Evolutionary conservation across 2,888 invertebrate species (phyloP).

Genomic region (Rotaria magnacalcarata): DNA sequence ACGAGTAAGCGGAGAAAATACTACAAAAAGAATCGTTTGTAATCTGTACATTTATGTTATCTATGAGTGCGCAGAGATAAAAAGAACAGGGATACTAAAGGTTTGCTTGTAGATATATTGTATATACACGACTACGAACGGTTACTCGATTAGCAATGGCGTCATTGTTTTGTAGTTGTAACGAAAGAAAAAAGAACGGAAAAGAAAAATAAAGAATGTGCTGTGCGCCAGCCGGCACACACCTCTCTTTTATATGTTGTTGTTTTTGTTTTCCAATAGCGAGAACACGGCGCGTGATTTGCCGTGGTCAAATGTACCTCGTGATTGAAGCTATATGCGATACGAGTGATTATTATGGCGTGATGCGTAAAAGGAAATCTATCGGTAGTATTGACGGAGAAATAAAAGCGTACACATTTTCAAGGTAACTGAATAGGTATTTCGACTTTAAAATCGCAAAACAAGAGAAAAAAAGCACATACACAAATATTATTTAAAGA

Average conservation of each 20-base stretch:
- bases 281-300: background rate
- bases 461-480: background rate
- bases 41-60: background rate
- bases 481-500: background rate
- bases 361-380: background rate
- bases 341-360: background rate
- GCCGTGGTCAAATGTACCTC: background rate
- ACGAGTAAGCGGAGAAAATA: background rate
- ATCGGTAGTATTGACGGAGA: background rate
- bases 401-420: background rate
- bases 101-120: background rate
- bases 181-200: background rate
- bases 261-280: background rate
- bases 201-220: background rate
- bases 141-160: background rate
- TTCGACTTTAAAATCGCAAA: background rate
- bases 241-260: background rate
- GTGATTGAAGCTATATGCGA: background rate
- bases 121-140: background rate
- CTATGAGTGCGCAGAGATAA: background rate
- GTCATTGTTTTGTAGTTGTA: background rate
- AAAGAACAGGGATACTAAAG: background rate
- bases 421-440: background rate
- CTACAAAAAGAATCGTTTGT: background rate
- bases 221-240: background rate